Percentiles rank a stretch among this genome's conserved stretches.
Conservation (phyloP, 2,113 vertebrate genomes). For the Podarcis cretensis region DNA sequence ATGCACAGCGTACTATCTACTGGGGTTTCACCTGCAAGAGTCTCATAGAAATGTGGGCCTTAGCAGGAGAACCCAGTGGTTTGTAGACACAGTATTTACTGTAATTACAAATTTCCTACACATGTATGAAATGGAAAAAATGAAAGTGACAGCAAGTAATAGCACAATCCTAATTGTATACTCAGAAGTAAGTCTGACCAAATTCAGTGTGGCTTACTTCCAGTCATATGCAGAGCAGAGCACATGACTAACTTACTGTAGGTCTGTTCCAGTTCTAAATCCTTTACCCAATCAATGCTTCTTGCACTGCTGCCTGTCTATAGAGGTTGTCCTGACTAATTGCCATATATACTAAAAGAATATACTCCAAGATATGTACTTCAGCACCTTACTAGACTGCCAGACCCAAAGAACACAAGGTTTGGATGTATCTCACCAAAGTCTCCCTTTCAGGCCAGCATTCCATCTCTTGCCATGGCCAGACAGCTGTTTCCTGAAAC, state of each 20-base stretch:
- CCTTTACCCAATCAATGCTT: background rate
- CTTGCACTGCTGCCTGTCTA: background rate
- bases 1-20: background rate
- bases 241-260: no score
- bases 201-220: no score
- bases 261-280: no score
- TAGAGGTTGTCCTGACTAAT: background rate
- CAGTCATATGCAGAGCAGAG: background rate
- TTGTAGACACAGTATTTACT: background rate
- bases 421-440: background rate
- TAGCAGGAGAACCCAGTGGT: background rate
- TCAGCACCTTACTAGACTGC: background rate
- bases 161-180: no score
- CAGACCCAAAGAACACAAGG: background rate
- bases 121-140: background rate
- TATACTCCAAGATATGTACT: background rate
- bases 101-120: background rate
- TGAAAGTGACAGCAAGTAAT: no score
- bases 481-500: background rate
- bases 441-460: background rate
- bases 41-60: background rate
- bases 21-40: background rate
- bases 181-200: no score
- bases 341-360: background rate
- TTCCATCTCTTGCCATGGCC: background rate